Percentiles rank a stretch among this genome's conserved stretches.
These are phyloP conservation scores for Erebia aethiops DNA, from an alignment of 2,888 invertebrate genomes.

Conservation along the genomic window DNA sequence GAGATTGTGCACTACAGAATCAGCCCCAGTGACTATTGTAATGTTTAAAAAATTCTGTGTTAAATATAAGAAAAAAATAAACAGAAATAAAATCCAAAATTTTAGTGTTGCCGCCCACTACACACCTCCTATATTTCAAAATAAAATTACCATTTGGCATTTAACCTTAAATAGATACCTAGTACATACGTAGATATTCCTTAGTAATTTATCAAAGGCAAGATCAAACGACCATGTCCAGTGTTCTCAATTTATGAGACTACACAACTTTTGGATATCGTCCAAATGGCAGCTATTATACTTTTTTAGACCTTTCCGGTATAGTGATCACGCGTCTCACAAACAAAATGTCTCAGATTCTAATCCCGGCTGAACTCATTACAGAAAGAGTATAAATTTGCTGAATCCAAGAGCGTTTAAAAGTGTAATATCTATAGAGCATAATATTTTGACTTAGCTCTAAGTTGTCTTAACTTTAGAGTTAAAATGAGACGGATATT, in stretches of 20 bases:
- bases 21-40: no score
- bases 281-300: slow-evolving; percentile 23
- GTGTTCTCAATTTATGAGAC: slow-evolving; percentile 26
- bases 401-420: no score
- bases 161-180: background rate
- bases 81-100: no score
- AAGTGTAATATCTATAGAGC: background rate
- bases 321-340: background rate
- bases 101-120: no score
- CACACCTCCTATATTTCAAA: background rate
- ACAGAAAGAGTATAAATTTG: no score
- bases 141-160: background rate
- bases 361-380: background rate
- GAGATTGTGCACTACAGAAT: no score
- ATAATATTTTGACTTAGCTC: background rate
- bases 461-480: no score
- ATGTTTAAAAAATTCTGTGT: no score
- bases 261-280: slow-evolving; percentile 29
- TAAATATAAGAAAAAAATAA: no score
- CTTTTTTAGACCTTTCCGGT: slow-evolving; percentile 12
- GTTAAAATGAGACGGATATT: no score
- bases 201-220: slow-evolving; percentile 22
- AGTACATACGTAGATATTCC: no score
- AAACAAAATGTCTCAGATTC: background rate
- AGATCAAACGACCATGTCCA: slow-evolving; percentile 19